These are phyloP conservation scores for Pararge aegeria DNA, from an alignment of 1,140 invertebrate genomes.

Conservation along the genomic window DNA sequence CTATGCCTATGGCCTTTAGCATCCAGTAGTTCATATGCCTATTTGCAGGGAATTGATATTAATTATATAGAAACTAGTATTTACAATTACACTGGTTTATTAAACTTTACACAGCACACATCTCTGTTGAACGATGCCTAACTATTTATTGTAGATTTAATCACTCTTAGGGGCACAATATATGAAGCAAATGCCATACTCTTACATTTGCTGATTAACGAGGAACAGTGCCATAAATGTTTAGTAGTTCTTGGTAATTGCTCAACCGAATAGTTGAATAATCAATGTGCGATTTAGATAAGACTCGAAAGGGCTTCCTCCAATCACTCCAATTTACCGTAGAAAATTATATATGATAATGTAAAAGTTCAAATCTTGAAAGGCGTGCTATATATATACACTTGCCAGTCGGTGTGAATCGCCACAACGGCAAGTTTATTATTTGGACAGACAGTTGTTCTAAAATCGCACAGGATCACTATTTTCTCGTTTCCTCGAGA, in stretches of 20 bases:
- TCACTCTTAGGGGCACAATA: neutral
- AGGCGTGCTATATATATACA: neutral
- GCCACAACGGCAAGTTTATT: too few species aligned
- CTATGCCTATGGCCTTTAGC: too few species aligned
- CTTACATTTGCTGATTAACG: conserved; percentile 10
- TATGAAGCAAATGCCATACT: neutral
- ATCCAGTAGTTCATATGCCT: too few species aligned
- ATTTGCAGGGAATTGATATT: too few species aligned
- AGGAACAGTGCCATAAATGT: conserved; percentile 26
- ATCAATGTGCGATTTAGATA: conserved; percentile 1
- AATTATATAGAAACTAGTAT: too few species aligned
- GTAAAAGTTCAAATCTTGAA: conserved; percentile 4
- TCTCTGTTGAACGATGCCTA: neutral
- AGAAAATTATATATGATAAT: neutral
- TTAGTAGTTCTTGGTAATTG: conserved; percentile 21
- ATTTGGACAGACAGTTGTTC: neutral
- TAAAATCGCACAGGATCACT: too few species aligned
- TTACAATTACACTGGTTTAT: too few species aligned
- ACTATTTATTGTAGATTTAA: neutral
- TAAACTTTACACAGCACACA: too few species aligned
- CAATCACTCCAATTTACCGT: conserved; percentile 11
- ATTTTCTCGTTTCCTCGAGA: too few species aligned
- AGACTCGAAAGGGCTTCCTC: conserved; percentile 17
- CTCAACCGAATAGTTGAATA: conserved; percentile 14
- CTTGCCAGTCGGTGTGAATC: neutral